Evolutionary conservation across 1,140 invertebrate species (phyloP).

Genomic region (Xylocopa sonorina): DNA sequence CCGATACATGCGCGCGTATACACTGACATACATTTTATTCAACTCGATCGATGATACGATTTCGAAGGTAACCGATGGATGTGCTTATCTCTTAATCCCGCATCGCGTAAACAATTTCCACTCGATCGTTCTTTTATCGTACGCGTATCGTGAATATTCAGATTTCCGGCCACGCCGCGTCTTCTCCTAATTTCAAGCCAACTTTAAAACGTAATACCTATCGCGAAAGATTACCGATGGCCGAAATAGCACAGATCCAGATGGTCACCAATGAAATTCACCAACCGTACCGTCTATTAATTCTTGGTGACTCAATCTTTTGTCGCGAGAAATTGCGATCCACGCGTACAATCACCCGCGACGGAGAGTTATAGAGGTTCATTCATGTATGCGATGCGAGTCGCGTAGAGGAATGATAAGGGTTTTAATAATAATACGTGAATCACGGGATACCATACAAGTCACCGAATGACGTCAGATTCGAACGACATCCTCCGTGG

Average conservation of each 20-base stretch:
- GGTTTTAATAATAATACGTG: conserved; percentile 49
- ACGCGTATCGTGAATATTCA: not conserved
- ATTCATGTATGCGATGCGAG: conserved; percentile 44
- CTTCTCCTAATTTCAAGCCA: not conserved
- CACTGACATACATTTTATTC: conserved; percentile 53
- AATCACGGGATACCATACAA: conserved; percentile 44
- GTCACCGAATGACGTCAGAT: conserved; percentile 23
- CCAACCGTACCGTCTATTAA: conserved; percentile 44
- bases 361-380: conserved; percentile 21
- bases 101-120: too few relatives aligned
- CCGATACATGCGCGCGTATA: conserved; percentile 50
- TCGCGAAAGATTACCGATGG: conserved; percentile 1
- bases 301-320: conserved; percentile 48
- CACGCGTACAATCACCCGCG: conserved; percentile 46
- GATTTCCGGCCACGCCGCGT: too few relatives aligned
- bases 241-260: conserved; percentile 35
- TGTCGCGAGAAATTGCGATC: conserved; percentile 43
- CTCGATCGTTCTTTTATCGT: not conserved
- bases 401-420: conserved; percentile 20
- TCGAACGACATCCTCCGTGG: conserved; percentile 5
- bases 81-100: too few relatives aligned
- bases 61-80: conserved; percentile 13
- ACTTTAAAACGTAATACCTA: conserved; percentile 20
- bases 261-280: conserved; percentile 36
- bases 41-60: conserved; percentile 59